Conservation (phyloP, 1,140 invertebrate species). For the Trigoniulus corallinus region DNA sequence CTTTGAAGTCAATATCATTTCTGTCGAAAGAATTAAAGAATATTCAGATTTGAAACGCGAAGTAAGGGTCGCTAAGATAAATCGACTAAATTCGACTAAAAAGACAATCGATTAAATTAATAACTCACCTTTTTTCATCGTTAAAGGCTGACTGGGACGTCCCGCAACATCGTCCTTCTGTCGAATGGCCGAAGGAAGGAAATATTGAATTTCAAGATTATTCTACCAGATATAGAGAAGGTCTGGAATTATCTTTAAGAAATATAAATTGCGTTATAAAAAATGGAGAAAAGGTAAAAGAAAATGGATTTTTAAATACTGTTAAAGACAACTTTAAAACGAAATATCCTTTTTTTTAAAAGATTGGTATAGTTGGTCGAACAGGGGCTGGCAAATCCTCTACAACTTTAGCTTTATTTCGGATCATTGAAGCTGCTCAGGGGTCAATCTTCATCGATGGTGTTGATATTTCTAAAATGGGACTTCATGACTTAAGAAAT, state of each 20-base stretch:
- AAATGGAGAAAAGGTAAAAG: conserved; percentile 54
- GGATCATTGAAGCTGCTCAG: conserved; percentile 57
- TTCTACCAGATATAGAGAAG: conserved; percentile 58
- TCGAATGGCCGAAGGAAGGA: conserved; percentile 59
- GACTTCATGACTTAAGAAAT: conserved; percentile 68
- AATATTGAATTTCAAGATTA: conserved; percentile 55
- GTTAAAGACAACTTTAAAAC: too few relatives aligned
- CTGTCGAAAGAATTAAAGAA: conserved; percentile 92
- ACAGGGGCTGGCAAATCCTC: conserved; percentile 76
- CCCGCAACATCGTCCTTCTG: too few relatives aligned
- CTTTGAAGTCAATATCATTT: too few relatives aligned
- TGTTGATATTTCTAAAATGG: conserved; percentile 65
- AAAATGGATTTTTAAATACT: too few relatives aligned
- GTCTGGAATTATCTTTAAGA: conserved; percentile 59
- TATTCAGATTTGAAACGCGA: conserved; percentile 34
- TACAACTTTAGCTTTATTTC: conserved; percentile 60
- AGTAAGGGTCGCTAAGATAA: too few relatives aligned
- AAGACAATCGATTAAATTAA: too few relatives aligned
- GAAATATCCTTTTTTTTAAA: too few relatives aligned
- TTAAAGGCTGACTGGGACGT: conserved; percentile 32
- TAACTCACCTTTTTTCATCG: too few relatives aligned
- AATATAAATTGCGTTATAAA: conserved; percentile 48
- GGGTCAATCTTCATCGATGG: conserved; percentile 84
- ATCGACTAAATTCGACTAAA: too few relatives aligned
- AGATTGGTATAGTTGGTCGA: conserved; percentile 64